Evolutionary conservation across 2,113 vertebrate species (phyloP), one percentile per base, ranked within the genome.

Genomic region (Sander vitreus): DNA sequence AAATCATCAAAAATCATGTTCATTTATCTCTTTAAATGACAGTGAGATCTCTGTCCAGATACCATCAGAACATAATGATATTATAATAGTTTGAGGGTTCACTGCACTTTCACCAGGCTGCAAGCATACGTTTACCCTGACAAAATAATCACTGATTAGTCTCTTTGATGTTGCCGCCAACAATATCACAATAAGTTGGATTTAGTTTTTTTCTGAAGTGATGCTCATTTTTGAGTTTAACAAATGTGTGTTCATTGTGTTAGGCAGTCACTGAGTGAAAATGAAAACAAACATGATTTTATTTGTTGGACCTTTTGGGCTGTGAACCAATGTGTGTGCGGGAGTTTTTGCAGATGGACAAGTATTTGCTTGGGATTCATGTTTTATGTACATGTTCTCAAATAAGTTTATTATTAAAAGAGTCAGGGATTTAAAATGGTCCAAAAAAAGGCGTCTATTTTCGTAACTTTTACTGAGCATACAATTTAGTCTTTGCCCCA

Each of bases 31-130:
- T 59, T 19, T 74, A 48, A 73, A 57, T 25, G 19, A 50, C 27
- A 55, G 64, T 11, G 3, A 58, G 50, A 57, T 21, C 66, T 59
- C 47, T 70, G 68, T 70, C 10, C 64, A 77, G 36, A 64, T 53
- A 73, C 18, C 63, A 51, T 62, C 25, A 10, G 48, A 51, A 27
- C 53, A 30, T 72, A 54, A 19, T 73, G 43, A 73, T 43, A 3
- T 70, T 67, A 59, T 80, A 71, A 87, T 73, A 54, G 9, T 51
- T 54, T 39, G 68, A 73, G 27, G 58, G 57, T 69, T 73, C 74
- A 7, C 23, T 39, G 68, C 63, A 30, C 59, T 47, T 19, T n/a
- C n/a, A n/a, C n/a, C n/a, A n/a, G n/a, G n/a, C 71, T 50, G 19
- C 60, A 71, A 48, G 18, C 45, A 76, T 47, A 73, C 50, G 9